phyloP scores from a whole-genome alignment of 1,140 invertebrate species.

The Plectus sambesii region DNA sequence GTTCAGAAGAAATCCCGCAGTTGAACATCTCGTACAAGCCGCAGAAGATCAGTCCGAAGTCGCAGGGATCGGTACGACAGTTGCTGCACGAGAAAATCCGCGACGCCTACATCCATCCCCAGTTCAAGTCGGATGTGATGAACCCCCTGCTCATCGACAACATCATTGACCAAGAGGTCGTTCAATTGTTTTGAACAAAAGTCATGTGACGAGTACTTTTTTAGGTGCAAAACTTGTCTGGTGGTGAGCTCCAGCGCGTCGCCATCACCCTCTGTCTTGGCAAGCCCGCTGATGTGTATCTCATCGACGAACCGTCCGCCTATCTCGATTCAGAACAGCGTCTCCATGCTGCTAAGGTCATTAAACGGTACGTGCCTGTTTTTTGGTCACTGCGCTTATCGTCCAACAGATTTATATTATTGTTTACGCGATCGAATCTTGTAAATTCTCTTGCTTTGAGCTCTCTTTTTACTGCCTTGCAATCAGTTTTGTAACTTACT shows the following conservation, averaged over 20 bases:
- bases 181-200: conserved; percentile 7
- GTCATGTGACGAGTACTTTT: conserved; percentile 2
- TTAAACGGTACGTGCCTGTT: conserved; percentile 76
- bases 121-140: conserved; percentile 98
- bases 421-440: conserved; percentile 7
- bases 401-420: no score
- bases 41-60: conserved; percentile 98
- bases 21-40: conserved; percentile 98
- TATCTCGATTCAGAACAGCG: conserved; percentile 99
- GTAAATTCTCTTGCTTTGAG: not conserved
- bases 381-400: not conserved
- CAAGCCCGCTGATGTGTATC: conserved; percentile 95
- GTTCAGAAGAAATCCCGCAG: conserved; percentile 69
- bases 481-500: not conserved
- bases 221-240: conserved; percentile 84
- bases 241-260: conserved; percentile 95
- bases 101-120: conserved; percentile 90
- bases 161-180: conserved; percentile 89
- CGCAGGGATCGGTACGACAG: conserved; percentile 75
- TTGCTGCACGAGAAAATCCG: conserved; percentile 88
- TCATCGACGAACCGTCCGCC: conserved; percentile 97
- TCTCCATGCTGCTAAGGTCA: conserved; percentile 97
- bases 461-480: conserved; percentile 4
- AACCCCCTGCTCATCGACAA: conserved; percentile 95
- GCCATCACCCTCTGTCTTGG: conserved; percentile 88